A percentile compares a stretch with the other conserved stretches of the same genome.
Evolutionary conservation across 2,797 vertebrate species (phyloP).

Genomic region (Myoxocephalus aenaeus): DNA sequence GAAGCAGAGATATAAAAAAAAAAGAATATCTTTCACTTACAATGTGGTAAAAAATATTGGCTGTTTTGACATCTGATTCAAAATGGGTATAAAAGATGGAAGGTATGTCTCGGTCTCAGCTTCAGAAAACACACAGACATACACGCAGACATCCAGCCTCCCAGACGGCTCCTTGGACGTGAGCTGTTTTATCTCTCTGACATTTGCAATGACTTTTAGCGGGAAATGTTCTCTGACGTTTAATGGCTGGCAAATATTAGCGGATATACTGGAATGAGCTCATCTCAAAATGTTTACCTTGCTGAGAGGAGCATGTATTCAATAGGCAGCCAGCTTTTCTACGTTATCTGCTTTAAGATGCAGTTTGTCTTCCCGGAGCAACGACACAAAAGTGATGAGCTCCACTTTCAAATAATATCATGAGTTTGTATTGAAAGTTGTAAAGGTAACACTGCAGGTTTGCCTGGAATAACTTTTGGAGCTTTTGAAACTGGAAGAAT

Average conservation of each 20-base stretch:
- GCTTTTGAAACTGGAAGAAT: constrained; percentile 26
- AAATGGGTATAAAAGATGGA: constrained; percentile 43
- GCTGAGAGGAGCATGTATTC: constrained; percentile 12
- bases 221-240: constrained; percentile 45
- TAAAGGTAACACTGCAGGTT: constrained; percentile 12
- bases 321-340: background rate
- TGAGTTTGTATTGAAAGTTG: constrained; percentile 31
- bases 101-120: constrained; percentile 40
- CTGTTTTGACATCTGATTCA: constrained; percentile 48
- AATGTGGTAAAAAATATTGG: constrained; percentile 18
- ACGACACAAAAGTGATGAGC: constrained; percentile 13
- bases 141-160: constrained; percentile 5
- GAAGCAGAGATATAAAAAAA: constrained; percentile 6
- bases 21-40: background rate
- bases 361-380: constrained; percentile 19
- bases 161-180: constrained; percentile 38
- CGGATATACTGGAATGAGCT: constrained; percentile 42
- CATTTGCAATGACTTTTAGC: constrained; percentile 73
- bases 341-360: constrained; percentile 7
- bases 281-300: constrained; percentile 42
- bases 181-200: constrained; percentile 73
- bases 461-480: constrained; percentile 37
- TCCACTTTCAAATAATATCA: constrained; percentile 32
- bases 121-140: constrained; percentile 26
- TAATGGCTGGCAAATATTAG: constrained; percentile 63